phyloP scores from a whole-genome alignment of 2,797 vertebrate genomes.

The Peromyscus eremicus region DNA sequence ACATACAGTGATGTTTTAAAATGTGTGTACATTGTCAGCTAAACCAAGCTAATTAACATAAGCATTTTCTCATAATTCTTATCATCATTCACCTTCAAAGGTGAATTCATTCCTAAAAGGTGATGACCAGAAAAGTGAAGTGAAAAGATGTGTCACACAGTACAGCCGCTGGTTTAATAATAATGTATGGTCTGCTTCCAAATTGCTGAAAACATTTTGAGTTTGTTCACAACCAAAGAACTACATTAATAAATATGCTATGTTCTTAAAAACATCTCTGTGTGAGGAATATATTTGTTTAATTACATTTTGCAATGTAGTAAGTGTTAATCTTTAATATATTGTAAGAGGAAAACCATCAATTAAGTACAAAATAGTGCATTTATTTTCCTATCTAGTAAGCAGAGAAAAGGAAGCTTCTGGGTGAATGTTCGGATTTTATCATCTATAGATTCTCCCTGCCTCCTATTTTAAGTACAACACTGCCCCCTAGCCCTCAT shows the following conservation, averaged over 20 bases:
- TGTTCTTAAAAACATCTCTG: background rate
- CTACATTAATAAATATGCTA: background rate
- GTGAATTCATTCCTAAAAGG: background rate
- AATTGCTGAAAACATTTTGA: background rate
- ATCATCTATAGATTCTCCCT: accelerated
- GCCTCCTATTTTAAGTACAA: constrained; percentile 75
- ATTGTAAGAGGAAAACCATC: background rate
- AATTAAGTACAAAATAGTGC: background rate
- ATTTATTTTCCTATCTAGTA: background rate
- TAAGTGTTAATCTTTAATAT: background rate
- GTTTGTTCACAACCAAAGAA: background rate
- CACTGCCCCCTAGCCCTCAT: constrained; percentile 83
- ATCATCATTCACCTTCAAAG: background rate
- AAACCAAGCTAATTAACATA: background rate
- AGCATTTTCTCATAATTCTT: background rate
- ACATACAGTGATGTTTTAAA: background rate
- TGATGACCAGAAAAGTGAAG: background rate
- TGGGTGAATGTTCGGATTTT: background rate
- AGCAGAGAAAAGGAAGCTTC: accelerated
- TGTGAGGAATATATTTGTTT: background rate
- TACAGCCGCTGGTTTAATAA: background rate
- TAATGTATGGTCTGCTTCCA: background rate
- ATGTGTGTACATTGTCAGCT: background rate
- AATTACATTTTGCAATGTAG: background rate
- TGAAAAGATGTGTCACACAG: background rate